These are phyloP conservation scores for Frieseomelitta varia DNA, from an alignment of 1,140 invertebrate genomes.

Conservation along the genomic window DNA sequence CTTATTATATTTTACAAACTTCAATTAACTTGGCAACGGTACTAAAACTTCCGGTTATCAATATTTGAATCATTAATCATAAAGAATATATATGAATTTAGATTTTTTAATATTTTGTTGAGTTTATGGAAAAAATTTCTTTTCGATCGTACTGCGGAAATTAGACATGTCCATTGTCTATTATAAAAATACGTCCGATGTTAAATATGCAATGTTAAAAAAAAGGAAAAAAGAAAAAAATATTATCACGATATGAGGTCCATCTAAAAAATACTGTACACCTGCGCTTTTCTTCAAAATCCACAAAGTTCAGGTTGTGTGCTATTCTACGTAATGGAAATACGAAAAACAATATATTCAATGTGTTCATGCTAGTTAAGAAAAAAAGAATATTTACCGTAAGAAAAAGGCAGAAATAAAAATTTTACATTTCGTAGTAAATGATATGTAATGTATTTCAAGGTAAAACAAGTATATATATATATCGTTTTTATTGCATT, in stretches of 20 bases:
- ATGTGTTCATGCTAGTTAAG: conserved; percentile 79
- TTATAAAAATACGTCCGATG: conserved; percentile 70
- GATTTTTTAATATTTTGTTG: background rate
- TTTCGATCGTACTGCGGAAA: conserved; percentile 47
- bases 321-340: conserved; percentile 66
- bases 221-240: conserved; percentile 63
- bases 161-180: conserved; percentile 61
- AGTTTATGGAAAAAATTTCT: conserved; percentile 2
- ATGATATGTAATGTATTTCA: conserved; percentile 30
- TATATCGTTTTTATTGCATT: conserved; percentile 21
- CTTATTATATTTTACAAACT: background rate
- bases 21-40: background rate
- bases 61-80: background rate
- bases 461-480: conserved; percentile 17
- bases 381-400: conserved; percentile 66
- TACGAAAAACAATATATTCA: conserved; percentile 74
- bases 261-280: conserved; percentile 56
- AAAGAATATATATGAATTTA: conserved; percentile 12
- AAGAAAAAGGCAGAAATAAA: conserved; percentile 42
- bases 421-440: conserved; percentile 38
- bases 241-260: background rate
- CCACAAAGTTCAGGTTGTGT: conserved; percentile 68
- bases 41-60: conserved; percentile 1
- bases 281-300: conserved; percentile 61
- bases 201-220: conserved; percentile 35